Percentiles rank a stretch among this genome's conserved stretches.
phyloP scores from a whole-genome alignment of 2,113 vertebrate species.

The Ifrita kowaldi region DNA sequence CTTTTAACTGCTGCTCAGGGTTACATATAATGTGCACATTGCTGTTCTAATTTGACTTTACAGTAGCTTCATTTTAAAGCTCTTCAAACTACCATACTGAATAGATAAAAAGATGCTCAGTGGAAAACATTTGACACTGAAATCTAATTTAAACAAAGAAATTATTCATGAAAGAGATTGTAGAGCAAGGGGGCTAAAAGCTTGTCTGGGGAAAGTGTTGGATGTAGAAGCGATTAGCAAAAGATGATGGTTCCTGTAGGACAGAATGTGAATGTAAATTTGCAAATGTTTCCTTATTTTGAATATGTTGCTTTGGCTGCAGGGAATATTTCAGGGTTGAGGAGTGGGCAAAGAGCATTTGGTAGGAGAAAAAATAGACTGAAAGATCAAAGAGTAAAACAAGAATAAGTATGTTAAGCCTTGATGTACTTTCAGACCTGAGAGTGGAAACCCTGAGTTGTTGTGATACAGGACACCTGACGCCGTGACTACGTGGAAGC shows the following conservation, averaged over 20 bases:
- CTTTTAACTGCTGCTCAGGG: background rate
- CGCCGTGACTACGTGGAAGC: background rate
- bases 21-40: background rate
- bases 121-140: background rate
- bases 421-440: background rate
- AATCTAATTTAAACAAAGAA: background rate
- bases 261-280: background rate
- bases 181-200: background rate
- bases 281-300: background rate
- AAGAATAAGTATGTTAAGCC: background rate
- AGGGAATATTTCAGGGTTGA: background rate
- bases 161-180: background rate
- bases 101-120: background rate
- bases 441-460: background rate
- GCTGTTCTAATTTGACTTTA: background rate
- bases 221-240: background rate
- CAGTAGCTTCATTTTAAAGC: background rate
- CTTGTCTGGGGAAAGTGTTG: background rate
- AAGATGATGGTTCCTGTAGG: background rate
- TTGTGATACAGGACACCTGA: background rate
- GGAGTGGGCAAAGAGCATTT: background rate
- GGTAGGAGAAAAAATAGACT: background rate
- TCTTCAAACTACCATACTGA: background rate
- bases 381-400: background rate
- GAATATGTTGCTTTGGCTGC: background rate